Evolutionary conservation across 2,113 vertebrate genomes (phyloP).

Genomic region (Dipodomys spectabilis): DNA sequence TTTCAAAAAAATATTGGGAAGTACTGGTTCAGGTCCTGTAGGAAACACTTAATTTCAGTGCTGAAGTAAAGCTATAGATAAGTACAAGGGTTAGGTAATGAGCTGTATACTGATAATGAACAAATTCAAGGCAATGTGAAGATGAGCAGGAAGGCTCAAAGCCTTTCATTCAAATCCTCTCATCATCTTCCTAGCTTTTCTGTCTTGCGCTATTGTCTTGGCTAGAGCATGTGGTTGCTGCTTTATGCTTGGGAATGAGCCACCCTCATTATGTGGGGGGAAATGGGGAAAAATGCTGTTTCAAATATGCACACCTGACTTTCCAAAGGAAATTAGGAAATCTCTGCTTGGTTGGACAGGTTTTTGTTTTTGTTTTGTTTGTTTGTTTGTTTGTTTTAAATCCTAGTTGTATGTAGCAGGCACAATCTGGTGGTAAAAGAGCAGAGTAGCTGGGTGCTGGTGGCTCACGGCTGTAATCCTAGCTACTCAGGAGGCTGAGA

Average conservation of each 20-base stretch:
- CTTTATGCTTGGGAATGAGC: background rate
- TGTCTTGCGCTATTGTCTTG: background rate
- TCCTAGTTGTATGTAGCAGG: background rate
- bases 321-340: slow-evolving; percentile 11
- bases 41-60: background rate
- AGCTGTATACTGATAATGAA: background rate
- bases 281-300: slow-evolving; percentile 1
- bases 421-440: background rate
- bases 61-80: background rate
- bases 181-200: background rate
- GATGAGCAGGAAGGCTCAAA: background rate
- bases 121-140: background rate
- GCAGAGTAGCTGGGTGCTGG: background rate
- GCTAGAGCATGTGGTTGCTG: background rate
- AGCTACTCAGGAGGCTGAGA: too few species aligned
- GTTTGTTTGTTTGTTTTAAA: background rate
- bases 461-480: too few species aligned
- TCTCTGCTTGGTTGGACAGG: background rate
- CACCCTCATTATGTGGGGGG: background rate
- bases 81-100: background rate
- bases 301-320: background rate
- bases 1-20: background rate
- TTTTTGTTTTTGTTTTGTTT: too few species aligned
- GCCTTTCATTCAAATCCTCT: background rate
- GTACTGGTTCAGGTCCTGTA: background rate